A percentile compares a stretch with the other conserved stretches of the same genome.
phyloP scores from a whole-genome alignment of 2,888 invertebrate species.

The Cephus pulcher region DNA sequence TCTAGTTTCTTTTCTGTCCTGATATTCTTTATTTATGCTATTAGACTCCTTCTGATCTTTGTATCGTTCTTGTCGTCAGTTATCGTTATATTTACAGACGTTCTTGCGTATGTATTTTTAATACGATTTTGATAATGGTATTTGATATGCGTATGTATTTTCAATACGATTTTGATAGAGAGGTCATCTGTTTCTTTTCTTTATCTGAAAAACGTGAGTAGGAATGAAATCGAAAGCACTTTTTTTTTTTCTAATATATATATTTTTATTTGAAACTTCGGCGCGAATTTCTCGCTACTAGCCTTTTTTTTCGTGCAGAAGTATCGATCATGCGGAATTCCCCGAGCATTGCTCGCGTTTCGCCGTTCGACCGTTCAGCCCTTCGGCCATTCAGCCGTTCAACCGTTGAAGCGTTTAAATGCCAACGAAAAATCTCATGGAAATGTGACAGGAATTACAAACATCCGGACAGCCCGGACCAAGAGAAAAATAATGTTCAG shows the following conservation, averaged over 20 bases:
- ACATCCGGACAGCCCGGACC: neutral
- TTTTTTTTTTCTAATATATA: neutral
- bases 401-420: neutral
- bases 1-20: neutral
- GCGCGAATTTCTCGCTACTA: neutral
- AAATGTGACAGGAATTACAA: neutral
- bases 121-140: too few species aligned
- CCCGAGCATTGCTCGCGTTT: neutral
- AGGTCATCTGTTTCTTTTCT: too few species aligned
- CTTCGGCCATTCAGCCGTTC: neutral
- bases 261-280: neutral
- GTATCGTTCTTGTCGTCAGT: constrained; percentile 32
- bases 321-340: neutral
- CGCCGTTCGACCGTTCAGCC: neutral
- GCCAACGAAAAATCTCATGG: neutral
- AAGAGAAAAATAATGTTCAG: neutral
- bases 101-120: constrained; percentile 13
- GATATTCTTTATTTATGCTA: neutral
- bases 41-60: constrained; percentile 35
- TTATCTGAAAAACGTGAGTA: neutral
- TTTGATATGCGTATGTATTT: too few species aligned
- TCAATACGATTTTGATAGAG: too few species aligned
- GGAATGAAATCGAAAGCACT: neutral
- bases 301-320: neutral
- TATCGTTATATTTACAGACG: constrained; percentile 28